A percentile compares a stretch with the other conserved stretches of the same genome.
Evolutionary conservation across 2,797 vertebrate genomes (phyloP).

Genomic region (Brachyrhaphis roseni): DNA sequence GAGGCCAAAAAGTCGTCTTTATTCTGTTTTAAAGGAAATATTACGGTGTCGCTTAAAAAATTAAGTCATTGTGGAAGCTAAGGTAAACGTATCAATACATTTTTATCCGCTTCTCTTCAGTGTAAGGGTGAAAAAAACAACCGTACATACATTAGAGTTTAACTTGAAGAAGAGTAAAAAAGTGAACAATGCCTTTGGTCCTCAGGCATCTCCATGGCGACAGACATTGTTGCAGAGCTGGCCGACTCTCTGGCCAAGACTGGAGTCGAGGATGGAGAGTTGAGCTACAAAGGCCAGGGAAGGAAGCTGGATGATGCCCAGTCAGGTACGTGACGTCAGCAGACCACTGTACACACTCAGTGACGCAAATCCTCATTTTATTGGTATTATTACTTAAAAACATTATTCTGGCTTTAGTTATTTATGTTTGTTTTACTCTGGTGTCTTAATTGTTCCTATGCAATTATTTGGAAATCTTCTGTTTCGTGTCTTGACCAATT

Average conservation of each 20-base stretch:
- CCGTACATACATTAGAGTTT: background rate
- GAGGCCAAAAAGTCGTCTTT: background rate
- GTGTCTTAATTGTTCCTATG: background rate
- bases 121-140: background rate
- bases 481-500: too few species aligned
- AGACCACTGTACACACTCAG: background rate
- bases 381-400: background rate
- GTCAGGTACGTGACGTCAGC: constrained; percentile 83
- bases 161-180: background rate
- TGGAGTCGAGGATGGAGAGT: constrained; percentile 88
- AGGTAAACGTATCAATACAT: background rate
- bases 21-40: background rate
- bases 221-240: constrained; percentile 90
- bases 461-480: background rate
- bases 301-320: constrained; percentile 92
- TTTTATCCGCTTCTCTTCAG: background rate
- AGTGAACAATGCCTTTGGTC: constrained; percentile 3
- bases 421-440: background rate
- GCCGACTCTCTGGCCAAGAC: constrained; percentile 91
- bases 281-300: constrained; percentile 95
- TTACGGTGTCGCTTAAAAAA: background rate
- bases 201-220: constrained; percentile 85
- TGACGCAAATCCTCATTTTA: background rate
- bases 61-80: background rate
- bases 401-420: background rate